Conservation (phyloP, 2,888 invertebrate species). For the Lagria hirta region DNA sequence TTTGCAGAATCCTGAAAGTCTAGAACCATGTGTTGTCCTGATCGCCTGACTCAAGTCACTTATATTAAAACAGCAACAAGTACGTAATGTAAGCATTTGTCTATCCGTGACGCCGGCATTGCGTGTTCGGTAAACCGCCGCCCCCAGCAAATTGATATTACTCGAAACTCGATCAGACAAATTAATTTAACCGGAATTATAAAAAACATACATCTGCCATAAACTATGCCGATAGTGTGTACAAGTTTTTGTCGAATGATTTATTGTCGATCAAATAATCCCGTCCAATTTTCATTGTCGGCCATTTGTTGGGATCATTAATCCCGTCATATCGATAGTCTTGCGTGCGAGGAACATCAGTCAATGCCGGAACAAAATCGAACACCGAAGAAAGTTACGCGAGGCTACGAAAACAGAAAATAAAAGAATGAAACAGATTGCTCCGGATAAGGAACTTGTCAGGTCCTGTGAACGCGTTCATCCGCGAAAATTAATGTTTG, state of each 20-base stretch:
- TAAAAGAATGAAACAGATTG: conserved; percentile 55
- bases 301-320: conserved; percentile 18
- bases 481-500: conserved; percentile 55
- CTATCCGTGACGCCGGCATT: conserved; percentile 34
- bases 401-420: conserved; percentile 37
- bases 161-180: conserved; percentile 26
- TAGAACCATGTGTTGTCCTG: conserved; percentile 16
- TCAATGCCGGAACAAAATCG: conserved; percentile 44
- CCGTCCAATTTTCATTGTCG: background rate
- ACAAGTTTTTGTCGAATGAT: conserved; percentile 4
- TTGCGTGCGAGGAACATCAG: conserved; percentile 36
- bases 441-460: conserved; percentile 55
- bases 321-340: conserved; percentile 24
- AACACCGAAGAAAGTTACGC: conserved; percentile 42
- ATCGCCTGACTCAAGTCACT: conserved; percentile 40
- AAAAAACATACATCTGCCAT: background rate
- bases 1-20: conserved; percentile 6
- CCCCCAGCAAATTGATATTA: conserved; percentile 26
- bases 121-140: conserved; percentile 23
- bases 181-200: conserved; percentile 23
- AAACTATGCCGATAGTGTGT: background rate
- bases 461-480: conserved; percentile 54
- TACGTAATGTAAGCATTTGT: conserved; percentile 41
- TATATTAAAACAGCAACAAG: conserved; percentile 45
- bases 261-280: conserved; percentile 13